These are phyloP conservation scores for Podilymbus podiceps DNA, from an alignment of 2,113 vertebrate species.

Conservation along the genomic window DNA sequence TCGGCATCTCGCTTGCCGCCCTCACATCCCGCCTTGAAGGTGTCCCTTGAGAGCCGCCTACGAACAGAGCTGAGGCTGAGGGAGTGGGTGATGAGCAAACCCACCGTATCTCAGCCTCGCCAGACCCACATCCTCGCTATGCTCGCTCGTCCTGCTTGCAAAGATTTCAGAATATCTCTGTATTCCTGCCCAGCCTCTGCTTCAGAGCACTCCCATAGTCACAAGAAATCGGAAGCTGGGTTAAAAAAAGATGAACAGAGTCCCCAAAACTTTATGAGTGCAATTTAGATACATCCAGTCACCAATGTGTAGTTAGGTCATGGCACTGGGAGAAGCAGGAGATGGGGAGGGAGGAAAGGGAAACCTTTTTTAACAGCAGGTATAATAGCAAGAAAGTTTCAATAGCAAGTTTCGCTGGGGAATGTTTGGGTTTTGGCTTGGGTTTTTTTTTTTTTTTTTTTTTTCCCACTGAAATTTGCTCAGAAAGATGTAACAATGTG, in stretches of 20 bases:
- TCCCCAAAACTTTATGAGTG: rapidly evolving
- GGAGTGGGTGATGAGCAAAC: neutral
- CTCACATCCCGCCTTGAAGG: neutral
- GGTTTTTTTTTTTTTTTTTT: neutral
- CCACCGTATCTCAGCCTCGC: neutral
- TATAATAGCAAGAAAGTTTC: neutral
- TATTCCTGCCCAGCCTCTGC: neutral
- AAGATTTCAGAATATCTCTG: neutral
- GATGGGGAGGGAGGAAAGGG: neutral
- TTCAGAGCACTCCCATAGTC: neutral
- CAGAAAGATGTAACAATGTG: neutral
- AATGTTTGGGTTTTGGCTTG: neutral
- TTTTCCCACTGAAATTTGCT: neutral
- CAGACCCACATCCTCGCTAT: neutral
- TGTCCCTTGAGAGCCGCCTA: neutral
- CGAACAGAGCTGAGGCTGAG: neutral
- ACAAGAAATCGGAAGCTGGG: neutral
- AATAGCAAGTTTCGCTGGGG: neutral
- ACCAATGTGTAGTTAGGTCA: neutral
- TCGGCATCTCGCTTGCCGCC: neutral
- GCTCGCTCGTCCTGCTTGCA: neutral
- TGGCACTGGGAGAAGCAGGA: neutral
- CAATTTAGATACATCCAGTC: neutral
- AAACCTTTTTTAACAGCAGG: neutral
- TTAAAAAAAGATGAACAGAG: too few species aligned